These are phyloP conservation scores for Thunnus albacares DNA, from an alignment of 2,797 vertebrate species.

Conservation along the genomic window DNA sequence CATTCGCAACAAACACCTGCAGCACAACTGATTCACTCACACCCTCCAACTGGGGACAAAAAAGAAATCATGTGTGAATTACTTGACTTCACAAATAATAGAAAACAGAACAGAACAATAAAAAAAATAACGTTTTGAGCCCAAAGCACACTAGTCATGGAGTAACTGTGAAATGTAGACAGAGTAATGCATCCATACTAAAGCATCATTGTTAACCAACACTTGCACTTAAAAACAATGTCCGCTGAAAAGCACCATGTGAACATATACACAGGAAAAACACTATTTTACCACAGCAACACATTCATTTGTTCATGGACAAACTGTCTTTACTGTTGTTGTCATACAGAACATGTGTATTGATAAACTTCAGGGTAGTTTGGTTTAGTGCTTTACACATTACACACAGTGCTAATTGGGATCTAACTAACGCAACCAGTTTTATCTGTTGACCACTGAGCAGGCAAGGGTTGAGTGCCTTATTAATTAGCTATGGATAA, in stretches of 20 bases:
- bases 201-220: not conserved
- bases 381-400: not conserved
- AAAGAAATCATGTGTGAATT: not conserved
- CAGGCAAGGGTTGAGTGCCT: conserved; percentile 1
- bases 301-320: no score
- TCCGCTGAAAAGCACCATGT: no score
- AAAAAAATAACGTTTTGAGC: not conserved
- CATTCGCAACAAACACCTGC: conserved; percentile 98
- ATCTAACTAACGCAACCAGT: conserved; percentile 1
- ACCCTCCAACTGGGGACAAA: conserved; percentile 91
- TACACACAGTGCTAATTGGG: not conserved
- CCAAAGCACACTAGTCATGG: not conserved
- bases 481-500: conserved; percentile 3
- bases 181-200: not conserved
- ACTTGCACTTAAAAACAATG: no score
- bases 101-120: not conserved
- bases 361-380: not conserved
- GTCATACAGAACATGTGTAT: no score
- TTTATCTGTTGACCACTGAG: conserved; percentile 15
- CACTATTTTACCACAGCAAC: no score
- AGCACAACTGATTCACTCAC: conserved; percentile 94
- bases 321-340: no score
- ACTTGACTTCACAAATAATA: not conserved
- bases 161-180: not conserved
- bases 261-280: no score